Conservation (phyloP, 2,797 vertebrate species). For the Glyptemys insculpta region DNA sequence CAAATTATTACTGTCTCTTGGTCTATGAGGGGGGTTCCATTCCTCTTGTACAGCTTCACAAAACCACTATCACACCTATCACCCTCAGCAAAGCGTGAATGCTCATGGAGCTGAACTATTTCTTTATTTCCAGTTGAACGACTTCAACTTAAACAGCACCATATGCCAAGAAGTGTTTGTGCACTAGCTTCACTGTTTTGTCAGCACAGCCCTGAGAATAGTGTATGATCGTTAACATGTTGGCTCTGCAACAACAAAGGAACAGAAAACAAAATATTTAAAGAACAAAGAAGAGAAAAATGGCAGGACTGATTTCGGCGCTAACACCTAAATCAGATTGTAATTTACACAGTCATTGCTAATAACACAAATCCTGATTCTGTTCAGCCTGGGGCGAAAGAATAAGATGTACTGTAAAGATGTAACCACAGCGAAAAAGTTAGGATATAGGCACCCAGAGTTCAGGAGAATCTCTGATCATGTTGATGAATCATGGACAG, state of each 20-base stretch:
- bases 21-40: accelerated
- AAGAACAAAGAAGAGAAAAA: accelerated
- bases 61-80: background rate
- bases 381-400: background rate
- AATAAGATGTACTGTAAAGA: background rate
- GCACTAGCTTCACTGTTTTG: background rate
- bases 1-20: background rate
- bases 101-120: background rate
- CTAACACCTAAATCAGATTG: background rate
- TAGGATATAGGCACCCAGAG: background rate
- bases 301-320: background rate
- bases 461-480: background rate
- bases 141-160: background rate
- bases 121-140: background rate
- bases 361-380: background rate
- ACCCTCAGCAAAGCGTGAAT: background rate
- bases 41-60: accelerated
- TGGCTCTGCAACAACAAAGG: background rate
- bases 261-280: accelerated
- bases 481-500: background rate
- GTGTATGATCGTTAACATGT: accelerated
- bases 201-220: background rate
- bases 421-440: background rate
- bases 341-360: background rate
- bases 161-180: background rate